phyloP scores from a whole-genome alignment of 1,140 invertebrate species.

The Rhagoletis pomonella region DNA sequence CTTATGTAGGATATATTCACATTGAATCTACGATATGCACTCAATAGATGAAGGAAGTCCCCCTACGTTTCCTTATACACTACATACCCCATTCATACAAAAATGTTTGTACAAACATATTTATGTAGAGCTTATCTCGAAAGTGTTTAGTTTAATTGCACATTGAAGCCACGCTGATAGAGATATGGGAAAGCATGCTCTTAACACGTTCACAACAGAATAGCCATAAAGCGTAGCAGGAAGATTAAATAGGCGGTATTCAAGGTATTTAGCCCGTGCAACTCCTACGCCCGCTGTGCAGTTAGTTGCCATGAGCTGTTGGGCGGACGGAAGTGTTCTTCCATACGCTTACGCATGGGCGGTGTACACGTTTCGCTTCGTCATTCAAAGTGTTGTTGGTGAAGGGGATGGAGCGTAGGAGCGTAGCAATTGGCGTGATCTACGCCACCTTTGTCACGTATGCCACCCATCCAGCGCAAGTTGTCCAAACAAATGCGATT shows the following conservation, averaged over 20 bases:
- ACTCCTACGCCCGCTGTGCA: not conserved
- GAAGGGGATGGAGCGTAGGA: not conserved
- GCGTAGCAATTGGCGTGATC: not conserved
- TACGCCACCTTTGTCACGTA: slow-evolving; percentile 18
- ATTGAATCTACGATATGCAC: not conserved
- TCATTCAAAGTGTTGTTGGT: too few relatives aligned
- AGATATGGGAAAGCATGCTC: not conserved
- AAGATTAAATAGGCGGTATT: not conserved
- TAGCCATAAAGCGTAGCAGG: not conserved
- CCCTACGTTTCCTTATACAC: not conserved
- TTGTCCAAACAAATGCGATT: not conserved
- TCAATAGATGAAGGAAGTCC: not conserved
- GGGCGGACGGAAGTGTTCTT: not conserved
- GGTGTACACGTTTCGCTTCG: too few relatives aligned
- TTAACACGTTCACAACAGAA: not conserved
- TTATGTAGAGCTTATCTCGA: not conserved
- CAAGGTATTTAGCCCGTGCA: not conserved
- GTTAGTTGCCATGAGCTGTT: too few relatives aligned
- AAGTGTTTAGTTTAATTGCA: slow-evolving; percentile 28
- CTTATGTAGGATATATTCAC: not conserved
- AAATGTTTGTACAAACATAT: not conserved
- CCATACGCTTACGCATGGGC: too few relatives aligned
- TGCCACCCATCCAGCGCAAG: not conserved
- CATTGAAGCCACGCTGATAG: not conserved
- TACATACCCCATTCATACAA: not conserved